Base-by-base conservation (phyloP, 1,140 invertebrate species). In the Drosophila athabasca region DNA sequence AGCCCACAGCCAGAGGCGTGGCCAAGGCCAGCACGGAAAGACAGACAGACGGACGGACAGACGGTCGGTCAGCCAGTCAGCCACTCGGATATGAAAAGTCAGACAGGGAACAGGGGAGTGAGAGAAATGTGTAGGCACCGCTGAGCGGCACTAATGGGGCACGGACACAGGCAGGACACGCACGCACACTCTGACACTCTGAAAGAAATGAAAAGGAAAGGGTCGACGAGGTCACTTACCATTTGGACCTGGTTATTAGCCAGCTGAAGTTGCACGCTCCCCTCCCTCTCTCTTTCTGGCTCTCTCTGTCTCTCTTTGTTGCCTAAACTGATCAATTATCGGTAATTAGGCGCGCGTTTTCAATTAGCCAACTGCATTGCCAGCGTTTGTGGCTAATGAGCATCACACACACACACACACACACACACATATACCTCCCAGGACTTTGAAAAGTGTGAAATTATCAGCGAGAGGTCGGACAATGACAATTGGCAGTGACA, bases 291-390 rank as follows among this genome's bases (percentile, higher is more conserved):
- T 52, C 17, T 29, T 22, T 31, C 24, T 48, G 50, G 35, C 3
- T 15, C 29, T 41, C 24, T n/a, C 44, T 53, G 2, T 15, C 29
- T 41, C 24, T n/a, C 44, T 53, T 53, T 41, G 26, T 49, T 68
- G 53, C 51, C 57, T 76, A 76, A 76, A 72, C 67, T 53, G 67
- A 87, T 87, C 78, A 87, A 74, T 88, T 81, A 85, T 78, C 74
- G 68, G 57, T 69, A 78, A 78, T 87, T 71, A 74, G 66, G 51
- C 55, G 49, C 54, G 49, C 66, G 52, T 62, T 87, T 70, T 87
- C 68, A 75, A 85, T 87, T 76, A 77, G 67, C 66, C 76, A 66
- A 75, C 72, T 75, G 72, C 59, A 74, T 17, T 51, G 53, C 55
- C 35, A 75, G 62, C 49, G 52, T 74, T 69, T 68, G 73, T 24